Percentiles rank a stretch among this genome's conserved stretches.
Conservation (phyloP, 2,113 vertebrate species). For the Fukomys damarensis region DNA sequence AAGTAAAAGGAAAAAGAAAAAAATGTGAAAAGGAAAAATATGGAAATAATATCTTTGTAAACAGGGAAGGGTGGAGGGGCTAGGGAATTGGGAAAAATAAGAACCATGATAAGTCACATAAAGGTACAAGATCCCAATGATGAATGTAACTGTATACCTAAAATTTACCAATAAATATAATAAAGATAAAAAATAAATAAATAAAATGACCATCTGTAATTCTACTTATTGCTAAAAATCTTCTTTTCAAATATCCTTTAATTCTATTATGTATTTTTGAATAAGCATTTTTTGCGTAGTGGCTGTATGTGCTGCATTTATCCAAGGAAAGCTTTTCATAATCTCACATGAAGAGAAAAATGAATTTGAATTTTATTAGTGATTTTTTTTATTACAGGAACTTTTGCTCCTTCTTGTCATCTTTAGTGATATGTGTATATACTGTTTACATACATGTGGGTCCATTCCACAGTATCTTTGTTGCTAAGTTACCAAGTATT, state of each 20-base stretch:
- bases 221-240: not conserved
- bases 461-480: not conserved
- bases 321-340: not conserved
- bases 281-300: not conserved
- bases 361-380: not conserved
- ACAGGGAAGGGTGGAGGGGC: too few relatives aligned
- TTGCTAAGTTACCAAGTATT: slow-evolving; percentile 37
- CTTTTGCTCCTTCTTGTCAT: not conserved
- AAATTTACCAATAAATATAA: too few relatives aligned
- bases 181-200: too few relatives aligned
- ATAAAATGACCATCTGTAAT: slow-evolving; percentile 40
- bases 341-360: not conserved
- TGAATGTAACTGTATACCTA: too few relatives aligned
- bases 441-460: not conserved
- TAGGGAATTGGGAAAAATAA: too few relatives aligned
- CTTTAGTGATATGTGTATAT: not conserved
- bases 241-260: not conserved
- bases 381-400: not conserved
- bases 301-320: not conserved
- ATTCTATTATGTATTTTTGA: not conserved
- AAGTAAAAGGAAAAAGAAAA: too few relatives aligned
- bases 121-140: too few relatives aligned
- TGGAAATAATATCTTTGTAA: too few relatives aligned
- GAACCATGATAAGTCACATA: too few relatives aligned
- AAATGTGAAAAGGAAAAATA: too few relatives aligned